Evolutionary conservation across 1,140 invertebrate genomes (phyloP).

Genomic region (Laupala kohalensis): DNA sequence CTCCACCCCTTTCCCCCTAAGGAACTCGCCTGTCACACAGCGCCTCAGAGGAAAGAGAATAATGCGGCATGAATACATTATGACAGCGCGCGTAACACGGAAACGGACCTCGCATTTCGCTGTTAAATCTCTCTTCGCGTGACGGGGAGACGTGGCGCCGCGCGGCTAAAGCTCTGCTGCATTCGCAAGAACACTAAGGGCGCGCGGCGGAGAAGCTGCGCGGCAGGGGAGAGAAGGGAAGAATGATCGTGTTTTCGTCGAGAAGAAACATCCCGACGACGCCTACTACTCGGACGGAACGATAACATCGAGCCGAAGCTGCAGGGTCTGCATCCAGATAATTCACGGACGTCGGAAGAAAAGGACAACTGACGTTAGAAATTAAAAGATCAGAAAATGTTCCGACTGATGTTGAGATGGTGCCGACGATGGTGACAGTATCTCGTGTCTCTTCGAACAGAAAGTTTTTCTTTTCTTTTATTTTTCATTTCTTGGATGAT

Average conservation of each 20-base stretch:
- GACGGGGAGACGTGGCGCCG: neutral
- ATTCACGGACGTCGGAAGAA: neutral
- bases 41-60: neutral
- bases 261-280: too few species aligned
- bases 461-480: neutral
- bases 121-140: neutral
- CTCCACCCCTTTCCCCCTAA: too few species aligned
- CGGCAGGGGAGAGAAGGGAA: too few species aligned
- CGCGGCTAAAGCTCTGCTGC: too few species aligned
- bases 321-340: too few species aligned
- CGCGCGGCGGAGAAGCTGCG: too few species aligned
- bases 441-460: neutral
- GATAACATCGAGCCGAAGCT: too few species aligned
- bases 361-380: neutral
- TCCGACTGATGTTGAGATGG: too few species aligned
- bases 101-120: neutral
- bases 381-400: neutral
- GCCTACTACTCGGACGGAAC: too few species aligned
- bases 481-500: neutral
- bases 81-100: neutral
- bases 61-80: neutral
- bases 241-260: too few species aligned
- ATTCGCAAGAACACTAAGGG: too few species aligned
- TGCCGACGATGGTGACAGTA: neutral
- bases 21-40: neutral